These are phyloP conservation scores for Drosophila eugracilis DNA, from an alignment of 1,140 invertebrate genomes.

Conservation along the genomic window DNA sequence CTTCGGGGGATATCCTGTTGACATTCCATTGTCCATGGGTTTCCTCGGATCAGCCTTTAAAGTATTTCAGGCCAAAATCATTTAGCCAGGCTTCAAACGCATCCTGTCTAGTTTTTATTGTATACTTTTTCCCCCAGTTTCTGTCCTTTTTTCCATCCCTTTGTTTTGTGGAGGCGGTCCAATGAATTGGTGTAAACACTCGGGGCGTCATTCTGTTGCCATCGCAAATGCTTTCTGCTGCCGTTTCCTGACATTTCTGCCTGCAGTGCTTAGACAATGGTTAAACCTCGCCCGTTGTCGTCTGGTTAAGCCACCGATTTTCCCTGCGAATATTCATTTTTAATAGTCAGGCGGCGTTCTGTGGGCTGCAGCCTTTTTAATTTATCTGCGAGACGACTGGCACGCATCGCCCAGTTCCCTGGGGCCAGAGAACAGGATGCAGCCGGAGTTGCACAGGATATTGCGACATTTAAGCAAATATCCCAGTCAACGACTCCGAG, in stretches of 20 bases:
- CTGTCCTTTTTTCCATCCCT: slow-evolving; percentile 9
- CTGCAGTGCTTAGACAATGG: slow-evolving; percentile 73
- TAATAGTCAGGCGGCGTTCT: slow-evolving; percentile 51
- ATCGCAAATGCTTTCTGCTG: slow-evolving; percentile 65
- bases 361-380: slow-evolving; percentile 59
- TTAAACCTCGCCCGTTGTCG: slow-evolving; percentile 52
- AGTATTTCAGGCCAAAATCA: slow-evolving; percentile 36
- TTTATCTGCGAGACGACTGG: slow-evolving; percentile 59
- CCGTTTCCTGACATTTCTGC: slow-evolving; percentile 75
- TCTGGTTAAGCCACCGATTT: slow-evolving; percentile 27
- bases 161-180: slow-evolving; percentile 36
- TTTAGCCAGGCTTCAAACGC: slow-evolving; percentile 14
- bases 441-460: slow-evolving; percentile 31
- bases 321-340: slow-evolving; percentile 57
- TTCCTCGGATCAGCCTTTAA: slow-evolving; percentile 48
- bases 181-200: slow-evolving; percentile 72
- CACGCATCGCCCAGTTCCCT: slow-evolving; percentile 52
- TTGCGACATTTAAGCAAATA: slow-evolving; percentile 70
- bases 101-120: slow-evolving; percentile 14
- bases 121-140: slow-evolving; percentile 10
- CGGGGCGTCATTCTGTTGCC: slow-evolving; percentile 59
- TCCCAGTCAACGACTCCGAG: slow-evolving; percentile 60
- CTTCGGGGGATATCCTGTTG: slow-evolving; percentile 18
- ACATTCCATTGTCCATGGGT: slow-evolving; percentile 21
- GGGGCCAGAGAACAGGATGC: slow-evolving; percentile 37